Conservation (phyloP, 2,888 invertebrate species). For the Vandiemenella viatica region DNA sequence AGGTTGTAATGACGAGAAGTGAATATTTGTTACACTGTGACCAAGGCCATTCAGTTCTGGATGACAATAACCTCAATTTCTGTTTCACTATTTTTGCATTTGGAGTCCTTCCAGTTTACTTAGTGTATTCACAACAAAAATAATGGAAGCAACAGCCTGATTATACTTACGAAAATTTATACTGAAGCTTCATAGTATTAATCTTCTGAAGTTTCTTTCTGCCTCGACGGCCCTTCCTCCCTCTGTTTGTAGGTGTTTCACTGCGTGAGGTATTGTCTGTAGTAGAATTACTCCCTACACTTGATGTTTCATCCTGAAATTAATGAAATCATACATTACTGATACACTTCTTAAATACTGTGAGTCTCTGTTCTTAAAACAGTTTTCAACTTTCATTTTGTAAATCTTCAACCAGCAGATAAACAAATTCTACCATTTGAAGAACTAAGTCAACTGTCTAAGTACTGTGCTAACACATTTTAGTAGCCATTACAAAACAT, state of each 20-base stretch:
- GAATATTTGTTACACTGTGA: too few species aligned
- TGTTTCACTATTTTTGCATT: too few species aligned
- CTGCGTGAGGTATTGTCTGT: conserved; percentile 67
- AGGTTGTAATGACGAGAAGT: too few species aligned
- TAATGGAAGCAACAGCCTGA: too few species aligned
- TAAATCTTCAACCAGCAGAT: neutral
- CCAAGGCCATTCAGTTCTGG: too few species aligned
- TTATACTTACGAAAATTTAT: conserved; percentile 56
- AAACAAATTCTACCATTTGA: neutral
- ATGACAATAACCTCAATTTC: too few species aligned
- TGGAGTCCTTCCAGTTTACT: too few species aligned
- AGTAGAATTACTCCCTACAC: conserved; percentile 64
- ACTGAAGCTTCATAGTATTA: conserved; percentile 47
- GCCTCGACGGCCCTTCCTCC: conserved; percentile 37
- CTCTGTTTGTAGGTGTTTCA: conserved; percentile 60
- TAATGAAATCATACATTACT: conserved; percentile 2
- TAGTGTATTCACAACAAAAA: too few species aligned
- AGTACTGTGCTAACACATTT: too few species aligned
- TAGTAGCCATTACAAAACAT: too few species aligned
- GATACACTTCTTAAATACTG: neutral
- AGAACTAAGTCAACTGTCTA: neutral
- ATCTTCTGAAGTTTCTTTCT: conserved; percentile 43
- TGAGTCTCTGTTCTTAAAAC: too few species aligned
- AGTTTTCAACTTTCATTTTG: neutral
- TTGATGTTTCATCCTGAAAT: conserved; percentile 57